Conservation (phyloP, 2,113 vertebrate species). For the Phaethornis superciliosus region DNA sequence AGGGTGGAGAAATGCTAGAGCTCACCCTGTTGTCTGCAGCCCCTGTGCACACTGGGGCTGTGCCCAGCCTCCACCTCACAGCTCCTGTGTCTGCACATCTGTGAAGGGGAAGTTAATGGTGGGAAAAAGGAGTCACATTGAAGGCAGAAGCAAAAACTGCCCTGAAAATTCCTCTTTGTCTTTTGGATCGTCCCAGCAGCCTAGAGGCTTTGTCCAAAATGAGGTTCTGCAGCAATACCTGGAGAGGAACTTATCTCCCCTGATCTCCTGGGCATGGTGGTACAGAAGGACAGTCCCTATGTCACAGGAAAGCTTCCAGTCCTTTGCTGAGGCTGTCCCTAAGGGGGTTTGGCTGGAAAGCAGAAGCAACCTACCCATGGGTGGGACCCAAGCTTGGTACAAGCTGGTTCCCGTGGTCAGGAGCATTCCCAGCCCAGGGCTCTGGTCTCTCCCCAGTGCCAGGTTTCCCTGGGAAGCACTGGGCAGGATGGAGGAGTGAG, state of each 20-base stretch:
- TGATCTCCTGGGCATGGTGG: background rate
- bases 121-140: background rate
- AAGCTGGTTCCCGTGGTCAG: fast-evolving
- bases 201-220: background rate
- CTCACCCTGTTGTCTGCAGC: fast-evolving
- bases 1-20: background rate
- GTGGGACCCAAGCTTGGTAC: fast-evolving
- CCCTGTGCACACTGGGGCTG: fast-evolving
- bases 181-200: background rate
- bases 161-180: background rate
- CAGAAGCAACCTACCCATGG: background rate
- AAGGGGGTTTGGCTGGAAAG: background rate
- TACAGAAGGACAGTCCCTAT: background rate
- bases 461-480: fast-evolving
- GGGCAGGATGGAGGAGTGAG: background rate
- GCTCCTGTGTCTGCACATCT: background rate
- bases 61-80: fast-evolving
- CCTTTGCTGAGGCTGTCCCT: background rate
- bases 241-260: background rate
- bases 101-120: background rate
- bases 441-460: fast-evolving
- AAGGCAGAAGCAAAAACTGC: background rate
- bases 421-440: background rate
- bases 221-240: background rate
- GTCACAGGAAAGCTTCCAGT: fast-evolving